Percentiles rank a stretch among this genome's conserved stretches.
These are phyloP conservation scores for Stictocephala bisonia DNA, from an alignment of 2,888 invertebrate genomes.

Conservation along the genomic window DNA sequence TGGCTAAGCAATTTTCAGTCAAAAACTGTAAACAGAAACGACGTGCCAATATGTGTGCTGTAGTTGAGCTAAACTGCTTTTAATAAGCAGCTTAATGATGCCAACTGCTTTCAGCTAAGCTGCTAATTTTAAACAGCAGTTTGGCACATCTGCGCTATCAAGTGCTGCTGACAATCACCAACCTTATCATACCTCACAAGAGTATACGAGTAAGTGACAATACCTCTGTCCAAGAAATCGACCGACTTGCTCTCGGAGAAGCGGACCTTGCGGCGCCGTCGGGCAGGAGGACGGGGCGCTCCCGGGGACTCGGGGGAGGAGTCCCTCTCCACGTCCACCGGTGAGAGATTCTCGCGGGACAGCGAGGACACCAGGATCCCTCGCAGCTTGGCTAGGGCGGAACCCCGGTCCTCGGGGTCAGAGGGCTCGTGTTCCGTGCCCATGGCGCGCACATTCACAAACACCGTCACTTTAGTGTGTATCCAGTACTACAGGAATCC, in stretches of 20 bases:
- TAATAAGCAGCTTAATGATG: too few relatives aligned
- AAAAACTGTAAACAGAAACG: too few relatives aligned
- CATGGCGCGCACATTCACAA: slow-evolving; percentile 41
- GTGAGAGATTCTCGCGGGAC: slow-evolving; percentile 69
- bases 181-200: too few relatives aligned
- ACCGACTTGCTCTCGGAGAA: slow-evolving; percentile 56
- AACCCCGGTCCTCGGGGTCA: slow-evolving; percentile 50
- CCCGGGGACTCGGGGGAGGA: slow-evolving; percentile 53
- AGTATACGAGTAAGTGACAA: neutral
- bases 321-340: slow-evolving; percentile 57
- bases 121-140: too few relatives aligned
- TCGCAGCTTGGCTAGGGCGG: slow-evolving; percentile 68
- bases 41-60: too few relatives aligned
- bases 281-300: slow-evolving; percentile 54
- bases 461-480: too few relatives aligned
- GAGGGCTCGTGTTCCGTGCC: slow-evolving; percentile 50
- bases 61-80: too few relatives aligned
- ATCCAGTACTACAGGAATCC: too few relatives aligned
- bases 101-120: too few relatives aligned
- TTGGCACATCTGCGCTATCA: too few relatives aligned
- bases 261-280: slow-evolving; percentile 58
- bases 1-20: too few relatives aligned
- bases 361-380: slow-evolving; percentile 70
- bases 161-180: too few relatives aligned
- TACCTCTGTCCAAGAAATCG: slow-evolving; percentile 19